Percentiles rank a stretch among this genome's conserved stretches.
Evolutionary conservation across 2,113 vertebrate species (phyloP).

Genomic region (Cathartes aura): DNA sequence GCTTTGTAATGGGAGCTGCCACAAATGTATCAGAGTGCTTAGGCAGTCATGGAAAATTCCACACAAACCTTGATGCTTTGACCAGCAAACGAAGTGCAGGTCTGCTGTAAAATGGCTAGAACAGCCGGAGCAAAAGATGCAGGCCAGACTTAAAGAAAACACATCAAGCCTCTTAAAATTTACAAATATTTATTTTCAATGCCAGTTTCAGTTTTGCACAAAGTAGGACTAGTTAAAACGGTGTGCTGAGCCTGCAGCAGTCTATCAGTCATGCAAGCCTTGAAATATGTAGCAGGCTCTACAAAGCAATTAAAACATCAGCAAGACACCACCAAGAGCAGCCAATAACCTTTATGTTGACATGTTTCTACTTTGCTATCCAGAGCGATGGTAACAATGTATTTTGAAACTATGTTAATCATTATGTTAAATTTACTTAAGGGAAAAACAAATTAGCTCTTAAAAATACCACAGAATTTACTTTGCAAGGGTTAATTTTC

Average conservation of each 20-base stretch:
- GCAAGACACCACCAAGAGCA: not conserved
- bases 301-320: constrained; percentile 9
- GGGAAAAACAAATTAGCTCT: not conserved
- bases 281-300: not conserved
- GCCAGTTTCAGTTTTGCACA: not conserved
- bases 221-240: not conserved
- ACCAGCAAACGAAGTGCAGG: constrained; percentile 45
- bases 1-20: constrained; percentile 66
- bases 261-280: not conserved
- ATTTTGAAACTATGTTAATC: not conserved
- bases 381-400: not conserved
- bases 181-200: not conserved
- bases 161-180: not conserved
- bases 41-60: constrained; percentile 83
- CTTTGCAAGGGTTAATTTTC: not conserved
- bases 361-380: not conserved
- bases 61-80: constrained; percentile 69
- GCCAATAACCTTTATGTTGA: not conserved
- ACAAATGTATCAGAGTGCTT: constrained; percentile 60
- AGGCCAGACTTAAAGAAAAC: not conserved
- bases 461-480: not conserved
- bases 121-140: not conserved
- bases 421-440: not conserved
- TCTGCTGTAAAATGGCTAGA: not conserved
- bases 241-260: not conserved